Evolutionary conservation across 2,797 vertebrate species (phyloP), one percentile per base, ranked within the genome.

Genomic region (Gouania willdenowi): DNA sequence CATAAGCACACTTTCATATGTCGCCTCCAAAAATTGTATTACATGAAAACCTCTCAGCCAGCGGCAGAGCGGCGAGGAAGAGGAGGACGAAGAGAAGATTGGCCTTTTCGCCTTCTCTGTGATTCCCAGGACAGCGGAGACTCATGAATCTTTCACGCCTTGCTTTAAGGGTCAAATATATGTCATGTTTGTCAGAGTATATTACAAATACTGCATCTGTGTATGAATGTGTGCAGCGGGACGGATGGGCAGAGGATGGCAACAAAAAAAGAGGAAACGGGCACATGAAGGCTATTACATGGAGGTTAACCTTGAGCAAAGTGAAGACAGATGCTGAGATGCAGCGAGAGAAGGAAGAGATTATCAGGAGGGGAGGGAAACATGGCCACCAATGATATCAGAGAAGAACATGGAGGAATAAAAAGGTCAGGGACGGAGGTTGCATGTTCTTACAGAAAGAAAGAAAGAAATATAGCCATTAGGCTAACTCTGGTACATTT

Each of bases 131-230:
- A 53, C 20, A 36, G 20, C 15, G 7, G 27, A 11, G 17, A 12
- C 12, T 68, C 38, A 66, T 74, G 35, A 63, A 66, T 63, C 40
- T 64, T 66, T 50, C 37, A 75, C 56, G 9, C 7, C 2, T 33
- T 20, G 34, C 30, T 41, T 66, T 5, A 55, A 20, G 29, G 62
- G 62, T 63, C 52, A 62, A 54, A 52, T 22, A 34, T 35, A 27
- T 2, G n/a, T 2, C 16, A 23, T 23, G 26, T 18, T 33, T 51
- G 32, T 56, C 33, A 43, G 24, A 26, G 14, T 29, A 8, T 16
- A 6, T 14, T 11, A 17, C 13, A 32, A 16, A 34, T 13, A 17
- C 23, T 17, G 6, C 6, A 14, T 26, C 10, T 15, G 15, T 20
- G 24, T 19, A 26, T 8, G 22, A 37, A 21, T 6, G 17, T 6